Conservation (phyloP, 2,888 invertebrate genomes). For the Dryomyza anilis region DNA sequence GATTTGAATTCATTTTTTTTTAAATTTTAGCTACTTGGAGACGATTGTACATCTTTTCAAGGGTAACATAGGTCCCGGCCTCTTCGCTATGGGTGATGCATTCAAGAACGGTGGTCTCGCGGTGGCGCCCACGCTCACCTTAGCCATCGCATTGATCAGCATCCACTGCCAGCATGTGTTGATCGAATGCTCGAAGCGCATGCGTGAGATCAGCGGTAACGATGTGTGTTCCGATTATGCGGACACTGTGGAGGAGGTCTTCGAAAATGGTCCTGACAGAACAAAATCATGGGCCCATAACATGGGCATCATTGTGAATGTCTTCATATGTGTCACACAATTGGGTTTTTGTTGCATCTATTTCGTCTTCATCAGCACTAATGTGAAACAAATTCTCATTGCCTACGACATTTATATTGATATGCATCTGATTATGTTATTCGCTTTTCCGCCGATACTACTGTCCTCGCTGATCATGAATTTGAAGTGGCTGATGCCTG, state of each 20-base stretch:
- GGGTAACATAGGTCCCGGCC: slow-evolving; percentile 94
- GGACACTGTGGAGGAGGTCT: slow-evolving; percentile 80
- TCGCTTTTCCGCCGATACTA: slow-evolving; percentile 74
- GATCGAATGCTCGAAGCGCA: slow-evolving; percentile 75
- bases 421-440: slow-evolving; percentile 75
- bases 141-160: slow-evolving; percentile 81
- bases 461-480: slow-evolving; percentile 77
- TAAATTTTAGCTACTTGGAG: slow-evolving; percentile 86
- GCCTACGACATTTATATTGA: slow-evolving; percentile 68
- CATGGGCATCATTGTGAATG: slow-evolving; percentile 77
- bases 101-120: slow-evolving; percentile 89
- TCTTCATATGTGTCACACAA: slow-evolving; percentile 93
- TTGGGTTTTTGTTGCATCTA: slow-evolving; percentile 98
- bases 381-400: slow-evolving; percentile 77
- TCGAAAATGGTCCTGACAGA: slow-evolving; percentile 73
- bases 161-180: slow-evolving; percentile 92
- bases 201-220: slow-evolving; percentile 67
- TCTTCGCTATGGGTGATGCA: slow-evolving; percentile 95
- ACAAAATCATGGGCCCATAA: slow-evolving; percentile 68
- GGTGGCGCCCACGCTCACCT: slow-evolving; percentile 78
- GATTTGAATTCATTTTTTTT: no score
- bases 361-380: slow-evolving; percentile 91
- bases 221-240: slow-evolving; percentile 74
- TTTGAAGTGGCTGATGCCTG: slow-evolving; percentile 76
- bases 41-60: slow-evolving; percentile 92